Evolutionary conservation across 1,140 invertebrate species (phyloP).

Genomic region (Ceratina calcarata): DNA sequence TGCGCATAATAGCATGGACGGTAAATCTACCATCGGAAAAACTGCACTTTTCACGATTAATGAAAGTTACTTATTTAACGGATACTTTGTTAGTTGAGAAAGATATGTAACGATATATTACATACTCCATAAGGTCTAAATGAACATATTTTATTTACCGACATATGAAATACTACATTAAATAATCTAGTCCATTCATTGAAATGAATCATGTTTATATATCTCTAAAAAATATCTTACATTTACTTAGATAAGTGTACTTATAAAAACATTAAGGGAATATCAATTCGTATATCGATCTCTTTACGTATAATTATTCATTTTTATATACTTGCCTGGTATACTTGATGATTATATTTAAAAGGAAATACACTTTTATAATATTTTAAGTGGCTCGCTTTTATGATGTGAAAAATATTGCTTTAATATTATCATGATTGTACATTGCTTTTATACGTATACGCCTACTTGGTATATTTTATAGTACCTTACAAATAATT

Average conservation of each 20-base stretch:
- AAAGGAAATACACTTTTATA: slow-evolving; percentile 24
- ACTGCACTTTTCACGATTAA: slow-evolving; percentile 81
- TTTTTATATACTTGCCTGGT: slow-evolving; percentile 39
- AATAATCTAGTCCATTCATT: slow-evolving; percentile 57
- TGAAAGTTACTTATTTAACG: slow-evolving; percentile 84
- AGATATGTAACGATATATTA: slow-evolving; percentile 49
- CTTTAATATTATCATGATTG: slow-evolving; percentile 17
- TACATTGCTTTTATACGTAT: slow-evolving; percentile 16
- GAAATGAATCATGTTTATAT: slow-evolving; percentile 46
- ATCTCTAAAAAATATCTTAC: slow-evolving; percentile 35
- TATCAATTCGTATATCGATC: background rate
- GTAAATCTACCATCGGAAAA: slow-evolving; percentile 86
- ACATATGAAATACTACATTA: slow-evolving; percentile 29
- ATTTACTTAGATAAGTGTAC: slow-evolving; percentile 24
- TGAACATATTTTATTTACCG: slow-evolving; percentile 36
- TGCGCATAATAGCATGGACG: slow-evolving; percentile 84
- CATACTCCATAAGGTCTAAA: slow-evolving; percentile 3
- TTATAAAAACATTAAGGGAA: background rate
- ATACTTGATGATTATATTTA: slow-evolving; percentile 18
- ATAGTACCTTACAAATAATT: background rate
- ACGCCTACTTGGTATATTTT: background rate
- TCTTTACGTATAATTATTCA: background rate
- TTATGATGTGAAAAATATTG: slow-evolving; percentile 5
- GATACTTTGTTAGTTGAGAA: slow-evolving; percentile 84
- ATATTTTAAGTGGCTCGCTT: slow-evolving; percentile 7